Base-by-base conservation (phyloP, 2,888 invertebrate species). In the Papilio demoleus region DNA sequence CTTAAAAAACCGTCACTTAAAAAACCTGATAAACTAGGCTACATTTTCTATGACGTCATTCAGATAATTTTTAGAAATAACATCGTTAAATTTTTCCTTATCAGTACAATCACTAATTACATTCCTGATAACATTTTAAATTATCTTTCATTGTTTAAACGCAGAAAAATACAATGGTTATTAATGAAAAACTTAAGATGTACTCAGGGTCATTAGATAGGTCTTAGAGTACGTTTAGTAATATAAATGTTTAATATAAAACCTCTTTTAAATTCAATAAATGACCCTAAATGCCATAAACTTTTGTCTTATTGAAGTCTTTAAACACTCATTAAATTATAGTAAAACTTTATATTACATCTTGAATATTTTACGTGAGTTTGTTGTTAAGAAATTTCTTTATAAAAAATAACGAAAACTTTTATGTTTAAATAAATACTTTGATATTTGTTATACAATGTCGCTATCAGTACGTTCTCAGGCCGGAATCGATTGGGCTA, bases 381-480 rank as follows among this genome's bases (percentile, higher is more conserved):
- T n/a, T n/a, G n/a, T n/a, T n/a, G n/a, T n/a, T n/a, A n/a, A n/a
- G n/a, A n/a, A n/a, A n/a, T n/a, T n/a, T n/a, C n/a, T n/a, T n/a
- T n/a, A n/a, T n/a, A n/a, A 38, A 12, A 38, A 12, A 17, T 42
- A 17, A 8, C 17, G 5, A 2, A 8, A 17, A 40, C 9, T n/a
- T 40, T 40, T 42, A 8, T 2, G 5, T 38, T 38, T 17, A 8
- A 42, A 45, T 11, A 9, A 11, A 9, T 12, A 2, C 11, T 45
- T 11, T 45, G 12, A n/a, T n/a, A n/a, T n/a, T n/a, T n/a, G n/a
- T 19, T 45, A 80, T 80, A 77, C 77, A 80, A 83, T 82, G 81
- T 83, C 79, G 85, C 79, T 72, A 77, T 76, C 78, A 82, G 84
- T 76, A 79, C 76, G 77, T 76, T 80, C 81, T 80, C 79, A 74